phyloP scores from a whole-genome alignment of 1,140 invertebrate genomes.

The Mya arenaria region DNA sequence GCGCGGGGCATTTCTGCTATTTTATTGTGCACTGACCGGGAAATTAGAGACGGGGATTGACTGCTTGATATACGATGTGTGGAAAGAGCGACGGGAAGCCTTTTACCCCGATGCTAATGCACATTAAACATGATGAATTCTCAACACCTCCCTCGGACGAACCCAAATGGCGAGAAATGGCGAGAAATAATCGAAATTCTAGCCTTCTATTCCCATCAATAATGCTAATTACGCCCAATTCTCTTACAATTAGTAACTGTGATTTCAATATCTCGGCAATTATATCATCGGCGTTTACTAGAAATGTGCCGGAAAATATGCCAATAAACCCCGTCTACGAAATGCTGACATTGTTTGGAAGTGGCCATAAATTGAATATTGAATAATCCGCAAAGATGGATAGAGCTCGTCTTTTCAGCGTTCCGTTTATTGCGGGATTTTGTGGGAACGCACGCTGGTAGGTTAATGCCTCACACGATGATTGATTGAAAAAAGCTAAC shows the following conservation, averaged over 20 bases:
- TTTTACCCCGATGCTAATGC: conserved; percentile 48
- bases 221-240: conserved; percentile 39
- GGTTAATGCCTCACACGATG: conserved; percentile 35
- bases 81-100: conserved; percentile 24
- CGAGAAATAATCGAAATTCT: conserved; percentile 49
- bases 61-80: conserved; percentile 42
- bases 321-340: conserved; percentile 37
- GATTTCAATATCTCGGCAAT: conserved; percentile 5
- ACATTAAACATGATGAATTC: conserved; percentile 53
- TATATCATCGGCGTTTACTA: neutral
- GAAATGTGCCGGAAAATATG: conserved; percentile 8
- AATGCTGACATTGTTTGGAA: conserved; percentile 45
- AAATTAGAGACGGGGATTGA: conserved; percentile 49
- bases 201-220: conserved; percentile 27
- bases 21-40: conserved; percentile 50
- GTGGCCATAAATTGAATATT: conserved; percentile 40
- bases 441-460: conserved; percentile 8
- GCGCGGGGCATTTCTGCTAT: conserved; percentile 25
- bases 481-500: conserved; percentile 4
- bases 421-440: conserved; percentile 28
- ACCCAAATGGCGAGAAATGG: neutral
- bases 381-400: conserved; percentile 33
- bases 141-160: conserved; percentile 21
- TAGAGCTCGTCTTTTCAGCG: conserved; percentile 11
- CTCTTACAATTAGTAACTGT: conserved; percentile 25